These are phyloP conservation scores for Anthopleura sola DNA, from an alignment of 64 coral and sea anemone genomes.

Conservation along the genomic window DNA sequence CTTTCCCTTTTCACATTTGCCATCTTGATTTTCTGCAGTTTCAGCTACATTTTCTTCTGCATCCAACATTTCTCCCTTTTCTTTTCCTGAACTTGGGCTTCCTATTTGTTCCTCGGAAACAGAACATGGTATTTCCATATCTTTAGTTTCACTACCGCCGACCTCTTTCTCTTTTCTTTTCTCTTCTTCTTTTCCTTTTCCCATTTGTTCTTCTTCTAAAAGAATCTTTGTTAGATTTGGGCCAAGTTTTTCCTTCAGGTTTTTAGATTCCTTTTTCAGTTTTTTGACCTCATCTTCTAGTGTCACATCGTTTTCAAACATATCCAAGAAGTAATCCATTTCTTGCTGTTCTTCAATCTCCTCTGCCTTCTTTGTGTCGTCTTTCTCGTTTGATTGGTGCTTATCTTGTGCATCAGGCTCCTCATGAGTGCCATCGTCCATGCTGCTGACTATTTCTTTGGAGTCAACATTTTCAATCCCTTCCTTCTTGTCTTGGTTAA, in stretches of 20 bases:
- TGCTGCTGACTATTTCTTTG: too few species aligned
- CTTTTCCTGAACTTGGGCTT: not conserved
- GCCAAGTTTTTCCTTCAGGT: conserved; percentile 41
- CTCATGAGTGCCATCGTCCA: not conserved
- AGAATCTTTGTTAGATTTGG: not conserved
- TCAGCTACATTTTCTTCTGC: not conserved
- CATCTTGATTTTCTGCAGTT: not conserved
- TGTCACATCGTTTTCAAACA: conserved; percentile 10
- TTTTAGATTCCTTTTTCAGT: not conserved
- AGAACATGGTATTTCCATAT: not conserved
- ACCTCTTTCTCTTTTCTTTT: not conserved
- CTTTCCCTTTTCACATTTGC: too few species aligned
- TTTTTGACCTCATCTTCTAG: not conserved
- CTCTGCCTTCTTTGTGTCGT: not conserved
- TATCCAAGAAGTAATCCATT: not conserved
- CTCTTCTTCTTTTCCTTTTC: not conserved
- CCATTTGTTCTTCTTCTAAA: not conserved
- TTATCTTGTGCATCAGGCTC: not conserved
- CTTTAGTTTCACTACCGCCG: not conserved
- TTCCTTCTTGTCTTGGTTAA: too few species aligned
- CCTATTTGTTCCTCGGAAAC: not conserved
- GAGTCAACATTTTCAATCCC: too few species aligned
- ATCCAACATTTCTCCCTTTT: not conserved
- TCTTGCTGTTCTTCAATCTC: not conserved
- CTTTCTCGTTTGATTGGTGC: not conserved